Evolutionary conservation across 2,113 vertebrate genomes (phyloP), one percentile per base, ranked within the genome.

Genomic region (Muscicapa adusta): DNA sequence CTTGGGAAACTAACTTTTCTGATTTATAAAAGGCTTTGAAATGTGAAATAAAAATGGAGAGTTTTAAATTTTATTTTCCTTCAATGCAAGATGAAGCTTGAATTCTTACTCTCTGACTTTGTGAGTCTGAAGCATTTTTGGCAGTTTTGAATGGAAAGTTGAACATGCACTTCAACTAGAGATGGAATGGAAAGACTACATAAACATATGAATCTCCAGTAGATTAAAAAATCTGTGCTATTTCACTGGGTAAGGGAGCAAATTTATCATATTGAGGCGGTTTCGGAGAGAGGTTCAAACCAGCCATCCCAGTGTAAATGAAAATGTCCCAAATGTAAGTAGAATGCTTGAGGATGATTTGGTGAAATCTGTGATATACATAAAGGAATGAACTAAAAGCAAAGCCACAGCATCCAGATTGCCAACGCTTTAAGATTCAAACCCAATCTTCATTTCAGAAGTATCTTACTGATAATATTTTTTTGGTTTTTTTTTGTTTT

Each of bases 131-230:
- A 88, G 94, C 86, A 89, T 91, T 95, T 94, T 97, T 97, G 96
- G 97, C 88, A 90, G 70, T 93, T 97, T 92, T 20, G 6, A 93
- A 62, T 95, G 96, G 97, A 98, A 98, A 98, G 63, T 96, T 87
- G 82, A 96, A 89, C 38, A 81, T 95, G 89, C 36, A 40, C 66
- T 96, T 97, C 80, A 95, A 8, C 84, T 79, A 73, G 91, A 91
- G 88, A 91, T 50, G 68, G 79, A 96, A 86, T 77, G 86, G 90
- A 87, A 95, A 96, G 91, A 74, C 76, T 81, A 88, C 38, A 40
- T 96, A 97, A 97, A 96, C 93, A 94, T 58, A 23, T 62, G 91
- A 93, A 72, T 87, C 58, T 96, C 91, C 25, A 29, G 33, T 82
- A 93, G 34, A 73, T 80, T 47, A 78, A 92, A 89, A 93, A 60